phyloP scores from a whole-genome alignment of 2,797 vertebrate species.

The Coranthus polyacanthus region DNA sequence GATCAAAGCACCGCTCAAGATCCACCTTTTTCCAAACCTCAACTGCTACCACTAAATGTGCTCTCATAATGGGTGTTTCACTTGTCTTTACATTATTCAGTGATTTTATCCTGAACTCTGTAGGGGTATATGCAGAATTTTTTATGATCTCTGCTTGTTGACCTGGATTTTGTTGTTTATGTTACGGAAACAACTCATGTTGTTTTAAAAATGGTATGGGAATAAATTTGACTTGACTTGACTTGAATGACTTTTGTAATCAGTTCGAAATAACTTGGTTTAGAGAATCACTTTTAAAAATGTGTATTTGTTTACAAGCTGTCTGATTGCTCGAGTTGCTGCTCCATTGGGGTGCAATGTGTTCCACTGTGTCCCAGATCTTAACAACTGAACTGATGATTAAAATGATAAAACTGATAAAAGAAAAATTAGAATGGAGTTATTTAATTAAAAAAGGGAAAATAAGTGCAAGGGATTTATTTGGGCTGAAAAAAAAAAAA shows the following conservation, averaged over 20 bases:
- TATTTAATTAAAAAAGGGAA: not conserved
- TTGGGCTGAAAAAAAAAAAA: constrained; percentile 8
- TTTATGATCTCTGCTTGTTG: too few species aligned
- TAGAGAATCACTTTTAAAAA: constrained; percentile 38
- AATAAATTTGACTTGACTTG: too few species aligned
- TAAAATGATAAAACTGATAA: constrained; percentile 10
- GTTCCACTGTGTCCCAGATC: not conserved
- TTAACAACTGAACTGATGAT: constrained; percentile 23
- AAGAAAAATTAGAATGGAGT: not conserved
- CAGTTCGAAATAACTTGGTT: constrained; percentile 23
- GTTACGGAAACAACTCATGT: too few species aligned
- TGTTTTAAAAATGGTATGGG: too few species aligned
- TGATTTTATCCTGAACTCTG: too few species aligned
- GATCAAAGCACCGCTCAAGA: too few species aligned
- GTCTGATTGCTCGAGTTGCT: not conserved
- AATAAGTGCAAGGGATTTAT: not conserved
- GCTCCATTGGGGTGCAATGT: not conserved
- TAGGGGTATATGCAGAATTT: too few species aligned
- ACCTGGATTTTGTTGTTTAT: too few species aligned
- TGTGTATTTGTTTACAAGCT: constrained; percentile 32
- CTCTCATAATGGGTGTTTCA: too few species aligned
- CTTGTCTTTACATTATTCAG: too few species aligned
- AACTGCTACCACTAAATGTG: too few species aligned
- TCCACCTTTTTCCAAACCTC: too few species aligned
- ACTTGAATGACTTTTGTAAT: not conserved